Evolutionary conservation across 37 sponge, comb jelly and placozoan species (phyloP).

Genomic region (Aplysina aerophoba): DNA sequence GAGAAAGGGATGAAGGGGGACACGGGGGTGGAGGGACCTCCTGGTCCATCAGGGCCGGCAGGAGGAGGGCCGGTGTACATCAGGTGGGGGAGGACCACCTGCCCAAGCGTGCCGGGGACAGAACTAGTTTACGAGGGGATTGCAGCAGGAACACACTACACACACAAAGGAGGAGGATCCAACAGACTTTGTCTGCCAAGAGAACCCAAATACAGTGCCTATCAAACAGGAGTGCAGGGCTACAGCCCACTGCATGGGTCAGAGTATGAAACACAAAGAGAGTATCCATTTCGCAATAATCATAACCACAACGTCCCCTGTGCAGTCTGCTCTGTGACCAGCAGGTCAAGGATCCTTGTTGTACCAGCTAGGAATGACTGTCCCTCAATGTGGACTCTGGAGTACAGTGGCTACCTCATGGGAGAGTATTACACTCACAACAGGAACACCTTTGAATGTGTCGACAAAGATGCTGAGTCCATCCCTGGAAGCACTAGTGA

Average conservation of each 20-base stretch:
- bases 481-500: conserved; percentile 15
- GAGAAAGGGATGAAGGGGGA: conserved; percentile 24
- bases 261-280: conserved; percentile 26
- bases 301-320: conserved; percentile 45
- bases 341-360: conserved; percentile 15
- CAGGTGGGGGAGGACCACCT: conserved; percentile 35
- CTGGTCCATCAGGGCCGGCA: conserved; percentile 15
- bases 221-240: conserved; percentile 5
- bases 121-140: conserved; percentile 17
- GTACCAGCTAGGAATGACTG: conserved; percentile 46
- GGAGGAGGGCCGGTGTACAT: neutral
- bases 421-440: neutral
- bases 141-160: neutral
- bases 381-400: conserved; percentile 39
- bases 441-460: conserved; percentile 40
- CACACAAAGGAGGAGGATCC: conserved; percentile 43
- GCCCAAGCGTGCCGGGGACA: conserved; percentile 34
- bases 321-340: conserved; percentile 50
- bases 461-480: conserved; percentile 41
- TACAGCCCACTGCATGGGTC: conserved; percentile 17
- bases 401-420: conserved; percentile 65
- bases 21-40: neutral
- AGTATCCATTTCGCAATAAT: neutral
- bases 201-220: conserved; percentile 2
- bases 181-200: conserved; percentile 52